Base-by-base conservation (phyloP, 2,888 invertebrate genomes). In the Drosophila paracracens region DNA sequence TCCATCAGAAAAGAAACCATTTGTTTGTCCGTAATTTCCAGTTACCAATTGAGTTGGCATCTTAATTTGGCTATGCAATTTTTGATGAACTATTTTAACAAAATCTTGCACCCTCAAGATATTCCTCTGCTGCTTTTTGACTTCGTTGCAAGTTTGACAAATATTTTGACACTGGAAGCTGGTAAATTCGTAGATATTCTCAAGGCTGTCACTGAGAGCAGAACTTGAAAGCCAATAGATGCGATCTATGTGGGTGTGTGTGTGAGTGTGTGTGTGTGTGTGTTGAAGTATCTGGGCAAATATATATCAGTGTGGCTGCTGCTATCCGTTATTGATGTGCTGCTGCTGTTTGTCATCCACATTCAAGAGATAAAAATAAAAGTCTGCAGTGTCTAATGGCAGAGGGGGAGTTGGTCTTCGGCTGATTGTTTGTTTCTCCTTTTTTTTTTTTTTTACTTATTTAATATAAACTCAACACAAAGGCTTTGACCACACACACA, bases 391-490 rank as follows among this genome's bases (percentile, higher is more conserved):
- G 67, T 36, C 16, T 10, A n/a, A 36, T 18, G 8, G 40, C 10
- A n/a, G 16, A 16, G 4, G 13, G n/a, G 46, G 2, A 25, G 76
- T 76, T 79, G 81, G 81, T 79, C 70, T 73, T 62, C 69, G 74
- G 65, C 66, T 77, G 75, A 77, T 74, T 71, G 68, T 62, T 66
- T 70, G 52, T 61, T 65, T 57, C 60, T 70, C 74, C 18, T 52
- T 61, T 53, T 59, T 57, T 61, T 53, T 59, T 57, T 61, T 73
- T 85, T 85, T 83, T 81, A 80, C 83, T 76, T 70, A 86, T 86
- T 86, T 89, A 86, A 81, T 88, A 83, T 83, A 88, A 88, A 82
- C 76, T 80, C 70, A 78, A 67, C 79, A 74, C 88, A 87, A 88
- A 78, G 75, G 69, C 81, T 70, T 78, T 73, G 81, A 81, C 82